phyloP scores from a whole-genome alignment of 2,797 vertebrate species.

The Yasuhikotakia modesta region DNA sequence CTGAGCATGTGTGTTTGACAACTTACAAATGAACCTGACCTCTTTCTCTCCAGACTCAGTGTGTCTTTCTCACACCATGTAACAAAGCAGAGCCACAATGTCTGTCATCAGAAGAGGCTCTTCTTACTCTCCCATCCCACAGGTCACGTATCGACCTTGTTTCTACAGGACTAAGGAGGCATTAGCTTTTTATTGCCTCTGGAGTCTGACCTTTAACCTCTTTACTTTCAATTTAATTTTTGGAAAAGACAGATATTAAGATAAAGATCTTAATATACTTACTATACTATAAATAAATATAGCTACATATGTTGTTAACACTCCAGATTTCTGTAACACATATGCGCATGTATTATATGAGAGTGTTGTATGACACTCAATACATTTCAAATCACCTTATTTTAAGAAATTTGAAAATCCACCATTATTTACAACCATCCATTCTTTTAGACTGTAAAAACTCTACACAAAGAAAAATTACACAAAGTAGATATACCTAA shows the following conservation, averaged over 20 bases:
- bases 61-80: constrained; percentile 28
- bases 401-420: no score
- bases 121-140: constrained; percentile 32
- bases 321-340: no score
- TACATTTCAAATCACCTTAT: no score
- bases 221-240: constrained; percentile 42
- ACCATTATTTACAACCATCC: no score
- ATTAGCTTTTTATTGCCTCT: constrained; percentile 56
- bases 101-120: constrained; percentile 61
- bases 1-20: constrained; percentile 67
- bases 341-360: no score
- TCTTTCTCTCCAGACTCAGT: constrained; percentile 61
- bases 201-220: constrained; percentile 56
- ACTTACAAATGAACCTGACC: constrained; percentile 75
- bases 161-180: constrained; percentile 29
- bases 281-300: no score
- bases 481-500: no score
- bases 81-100: constrained; percentile 50
- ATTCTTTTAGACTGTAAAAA: no score
- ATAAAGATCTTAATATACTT: no score
- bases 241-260: background rate
- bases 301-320: no score
- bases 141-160: constrained; percentile 46
- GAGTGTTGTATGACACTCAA: no score
- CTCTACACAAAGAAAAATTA: no score